These are phyloP conservation scores for Tiliqua scincoides DNA, from an alignment of 2,113 vertebrate genomes.

Conservation along the genomic window DNA sequence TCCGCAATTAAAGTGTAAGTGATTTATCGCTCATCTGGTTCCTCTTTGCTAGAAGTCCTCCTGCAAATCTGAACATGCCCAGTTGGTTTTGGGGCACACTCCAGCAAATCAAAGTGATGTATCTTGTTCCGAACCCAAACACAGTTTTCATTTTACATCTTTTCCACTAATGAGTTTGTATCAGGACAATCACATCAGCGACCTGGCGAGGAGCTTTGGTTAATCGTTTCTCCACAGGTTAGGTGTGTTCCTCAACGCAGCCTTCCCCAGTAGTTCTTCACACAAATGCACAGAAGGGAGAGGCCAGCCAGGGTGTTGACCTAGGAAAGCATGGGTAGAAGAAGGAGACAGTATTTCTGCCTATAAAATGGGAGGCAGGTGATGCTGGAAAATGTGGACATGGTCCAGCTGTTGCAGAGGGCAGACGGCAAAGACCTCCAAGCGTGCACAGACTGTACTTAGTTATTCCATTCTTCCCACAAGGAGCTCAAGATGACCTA, in stretches of 20 bases:
- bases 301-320: neutral
- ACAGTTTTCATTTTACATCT: neutral
- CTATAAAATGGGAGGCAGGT: neutral
- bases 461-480: too few relatives aligned
- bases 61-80: neutral
- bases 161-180: neutral
- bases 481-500: too few relatives aligned
- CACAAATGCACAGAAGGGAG: neutral
- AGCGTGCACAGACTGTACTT: neutral
- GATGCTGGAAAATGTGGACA: neutral
- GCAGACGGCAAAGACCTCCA: neutral
- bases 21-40: neutral
- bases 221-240: neutral
- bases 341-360: neutral
- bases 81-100: neutral
- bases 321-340: neutral
- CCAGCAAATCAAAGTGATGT: neutral
- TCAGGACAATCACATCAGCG: neutral
- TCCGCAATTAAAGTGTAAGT: neutral
- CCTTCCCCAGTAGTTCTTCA: neutral
- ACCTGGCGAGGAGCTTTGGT: neutral
- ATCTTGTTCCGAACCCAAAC: neutral
- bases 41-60: neutral
- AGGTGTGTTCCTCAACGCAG: neutral
- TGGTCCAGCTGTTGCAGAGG: neutral